Evolutionary conservation across 2,797 vertebrate genomes (phyloP).

Genomic region (Sebastes minor): DNA sequence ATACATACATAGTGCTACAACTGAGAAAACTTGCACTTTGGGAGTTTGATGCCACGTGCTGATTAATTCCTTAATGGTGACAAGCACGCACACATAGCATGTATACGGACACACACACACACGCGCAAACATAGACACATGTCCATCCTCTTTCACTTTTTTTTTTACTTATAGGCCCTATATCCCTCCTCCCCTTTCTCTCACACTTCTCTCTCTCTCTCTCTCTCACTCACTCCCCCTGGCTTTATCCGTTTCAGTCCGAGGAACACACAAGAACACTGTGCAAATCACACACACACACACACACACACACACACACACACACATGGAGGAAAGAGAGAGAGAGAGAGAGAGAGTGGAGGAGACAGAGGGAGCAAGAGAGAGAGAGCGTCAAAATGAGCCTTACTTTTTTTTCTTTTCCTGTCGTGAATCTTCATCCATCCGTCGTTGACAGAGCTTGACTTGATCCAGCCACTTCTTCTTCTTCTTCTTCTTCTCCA

Average conservation of each 20-base stretch:
- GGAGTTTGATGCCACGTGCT: constrained; percentile 79
- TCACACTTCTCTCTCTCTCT: constrained; percentile 57
- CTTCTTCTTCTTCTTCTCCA: constrained; percentile 68
- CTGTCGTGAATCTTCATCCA: constrained; percentile 81
- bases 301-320: constrained; percentile 4
- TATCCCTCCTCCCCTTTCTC: constrained; percentile 70
- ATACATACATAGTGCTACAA: neutral
- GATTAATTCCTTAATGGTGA: constrained; percentile 85
- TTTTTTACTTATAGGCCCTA: constrained; percentile 63
- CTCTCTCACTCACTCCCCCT: constrained; percentile 64
- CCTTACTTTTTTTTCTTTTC: constrained; percentile 78
- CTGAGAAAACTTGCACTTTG: constrained; percentile 66
- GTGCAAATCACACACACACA: constrained; percentile 32
- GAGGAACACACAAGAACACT: constrained; percentile 76
- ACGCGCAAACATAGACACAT: constrained; percentile 54
- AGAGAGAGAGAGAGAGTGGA: constrained; percentile 14
- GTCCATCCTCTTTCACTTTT: constrained; percentile 64
- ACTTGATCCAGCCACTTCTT: constrained; percentile 83
- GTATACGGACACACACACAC: constrained; percentile 28
- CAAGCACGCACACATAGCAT: constrained; percentile 43
- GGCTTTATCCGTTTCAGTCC: constrained; percentile 71
- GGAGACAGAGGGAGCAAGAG: constrained; percentile 16
- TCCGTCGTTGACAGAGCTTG: constrained; percentile 77
- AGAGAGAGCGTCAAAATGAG: constrained; percentile 55
- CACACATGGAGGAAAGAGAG: constrained; percentile 1